phyloP scores from a whole-genome alignment of 2,888 invertebrate genomes.

The Cyaniris semiargus region DNA sequence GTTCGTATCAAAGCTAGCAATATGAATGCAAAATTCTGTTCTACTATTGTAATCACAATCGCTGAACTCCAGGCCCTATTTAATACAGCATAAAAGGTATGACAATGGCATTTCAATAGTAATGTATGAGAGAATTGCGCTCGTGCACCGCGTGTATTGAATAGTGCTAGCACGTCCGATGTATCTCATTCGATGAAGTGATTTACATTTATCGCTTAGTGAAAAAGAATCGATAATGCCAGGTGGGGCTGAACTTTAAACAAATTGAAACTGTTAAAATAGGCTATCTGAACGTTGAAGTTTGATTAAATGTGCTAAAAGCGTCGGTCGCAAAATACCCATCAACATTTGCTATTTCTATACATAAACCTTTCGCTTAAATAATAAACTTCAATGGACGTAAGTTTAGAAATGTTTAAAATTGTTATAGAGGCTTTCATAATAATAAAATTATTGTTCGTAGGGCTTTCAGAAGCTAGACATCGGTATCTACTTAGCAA shows the following conservation, averaged over 20 bases:
- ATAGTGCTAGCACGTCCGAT: constrained; percentile 57
- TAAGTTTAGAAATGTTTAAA: background rate
- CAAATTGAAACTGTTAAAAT: background rate
- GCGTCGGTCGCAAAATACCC: background rate
- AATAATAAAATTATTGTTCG: no score
- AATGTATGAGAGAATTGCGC: constrained; percentile 51
- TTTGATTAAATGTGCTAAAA: background rate
- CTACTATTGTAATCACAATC: background rate
- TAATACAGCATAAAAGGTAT: constrained; percentile 20
- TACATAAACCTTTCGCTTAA: background rate
- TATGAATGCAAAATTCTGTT: background rate
- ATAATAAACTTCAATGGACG: background rate
- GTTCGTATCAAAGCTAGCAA: background rate
- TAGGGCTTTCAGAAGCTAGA: no score
- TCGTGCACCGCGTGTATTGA: constrained; percentile 64
- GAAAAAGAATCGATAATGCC: constrained; percentile 38
- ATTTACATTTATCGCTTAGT: constrained; percentile 67
- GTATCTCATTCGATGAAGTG: constrained; percentile 65
- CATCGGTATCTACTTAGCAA: no score
- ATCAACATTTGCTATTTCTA: background rate
- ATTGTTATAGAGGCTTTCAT: background rate
- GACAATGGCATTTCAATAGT: constrained; percentile 25
- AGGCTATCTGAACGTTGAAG: background rate
- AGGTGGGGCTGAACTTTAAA: constrained; percentile 21
- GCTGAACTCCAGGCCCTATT: background rate